Evolutionary conservation across 2,797 vertebrate species (phyloP).

Genomic region (Spinus pinus): DNA sequence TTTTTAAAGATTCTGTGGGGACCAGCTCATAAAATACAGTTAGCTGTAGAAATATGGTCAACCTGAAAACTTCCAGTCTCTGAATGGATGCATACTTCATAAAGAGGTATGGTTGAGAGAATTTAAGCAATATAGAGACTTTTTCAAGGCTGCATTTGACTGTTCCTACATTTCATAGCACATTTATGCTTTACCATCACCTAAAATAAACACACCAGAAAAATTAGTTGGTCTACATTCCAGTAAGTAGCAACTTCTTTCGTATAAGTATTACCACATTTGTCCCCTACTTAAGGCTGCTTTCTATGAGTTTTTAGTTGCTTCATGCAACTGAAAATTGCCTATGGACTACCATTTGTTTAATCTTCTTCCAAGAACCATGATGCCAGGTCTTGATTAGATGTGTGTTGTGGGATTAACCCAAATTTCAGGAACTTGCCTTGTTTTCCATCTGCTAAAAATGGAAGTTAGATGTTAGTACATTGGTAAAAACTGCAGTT

Average conservation of each 20-base stretch:
- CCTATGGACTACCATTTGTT: neutral
- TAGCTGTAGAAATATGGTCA: conserved; percentile 1
- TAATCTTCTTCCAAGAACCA: neutral
- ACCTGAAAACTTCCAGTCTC: neutral
- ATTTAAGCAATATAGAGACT: conserved; percentile 34
- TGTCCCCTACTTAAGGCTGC: neutral
- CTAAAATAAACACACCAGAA: neutral
- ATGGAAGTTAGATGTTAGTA: neutral
- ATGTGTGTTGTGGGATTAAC: neutral
- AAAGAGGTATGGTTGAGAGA: neutral
- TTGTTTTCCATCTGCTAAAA: neutral
- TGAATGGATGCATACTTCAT: neutral
- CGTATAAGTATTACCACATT: neutral
- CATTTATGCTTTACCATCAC: neutral
- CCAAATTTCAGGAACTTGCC: neutral
- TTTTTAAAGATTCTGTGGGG: neutral
- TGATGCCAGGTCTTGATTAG: neutral
- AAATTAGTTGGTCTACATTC: neutral
- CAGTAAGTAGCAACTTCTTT: neutral
- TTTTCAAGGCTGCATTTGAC: conserved; percentile 34
- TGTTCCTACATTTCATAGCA: conserved; percentile 22
- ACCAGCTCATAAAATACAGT: conserved; percentile 7
- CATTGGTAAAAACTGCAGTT: neutral
- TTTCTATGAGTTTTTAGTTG: neutral
- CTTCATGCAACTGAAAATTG: neutral